Evolutionary conservation across 2,113 vertebrate genomes (phyloP).

Genomic region (Ceyx melanurus): DNA sequence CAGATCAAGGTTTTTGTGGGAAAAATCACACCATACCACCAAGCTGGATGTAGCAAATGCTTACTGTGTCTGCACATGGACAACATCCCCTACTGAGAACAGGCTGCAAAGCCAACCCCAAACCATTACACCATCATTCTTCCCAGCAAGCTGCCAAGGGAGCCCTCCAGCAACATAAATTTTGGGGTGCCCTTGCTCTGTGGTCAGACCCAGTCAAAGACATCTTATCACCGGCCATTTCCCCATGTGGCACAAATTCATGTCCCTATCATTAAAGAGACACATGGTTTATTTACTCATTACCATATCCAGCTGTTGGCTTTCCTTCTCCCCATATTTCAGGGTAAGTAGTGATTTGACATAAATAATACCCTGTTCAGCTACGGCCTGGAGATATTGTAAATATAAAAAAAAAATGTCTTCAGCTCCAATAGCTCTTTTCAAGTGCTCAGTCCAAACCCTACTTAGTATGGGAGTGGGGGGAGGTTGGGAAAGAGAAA

Average conservation of each 20-base stretch:
- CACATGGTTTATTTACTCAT: constrained; percentile 74
- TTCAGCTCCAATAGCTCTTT: constrained; percentile 40
- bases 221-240: neutral
- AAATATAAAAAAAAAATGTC: constrained; percentile 57
- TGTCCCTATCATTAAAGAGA: constrained; percentile 68
- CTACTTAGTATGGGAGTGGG: constrained; percentile 27
- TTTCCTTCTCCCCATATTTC: constrained; percentile 71
- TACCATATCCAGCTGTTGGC: constrained; percentile 74
- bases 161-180: constrained; percentile 46
- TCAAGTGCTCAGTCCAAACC: constrained; percentile 12
- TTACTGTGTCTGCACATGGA: neutral
- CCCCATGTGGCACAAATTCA: constrained; percentile 59
- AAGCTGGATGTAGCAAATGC: neutral
- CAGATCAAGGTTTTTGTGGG: neutral
- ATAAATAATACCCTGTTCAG: constrained; percentile 70
- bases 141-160: constrained; percentile 52
- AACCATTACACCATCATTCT: neutral
- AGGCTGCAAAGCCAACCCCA: neutral
- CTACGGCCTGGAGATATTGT: constrained; percentile 48
- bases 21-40: neutral
- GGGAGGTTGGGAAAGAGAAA: constrained; percentile 18
- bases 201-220: constrained; percentile 37
- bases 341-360: constrained; percentile 64
- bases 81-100: neutral
- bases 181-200: constrained; percentile 64